Base-by-base conservation (phyloP, 2,888 invertebrate genomes). In the Drosophila kambysellisi region DNA sequence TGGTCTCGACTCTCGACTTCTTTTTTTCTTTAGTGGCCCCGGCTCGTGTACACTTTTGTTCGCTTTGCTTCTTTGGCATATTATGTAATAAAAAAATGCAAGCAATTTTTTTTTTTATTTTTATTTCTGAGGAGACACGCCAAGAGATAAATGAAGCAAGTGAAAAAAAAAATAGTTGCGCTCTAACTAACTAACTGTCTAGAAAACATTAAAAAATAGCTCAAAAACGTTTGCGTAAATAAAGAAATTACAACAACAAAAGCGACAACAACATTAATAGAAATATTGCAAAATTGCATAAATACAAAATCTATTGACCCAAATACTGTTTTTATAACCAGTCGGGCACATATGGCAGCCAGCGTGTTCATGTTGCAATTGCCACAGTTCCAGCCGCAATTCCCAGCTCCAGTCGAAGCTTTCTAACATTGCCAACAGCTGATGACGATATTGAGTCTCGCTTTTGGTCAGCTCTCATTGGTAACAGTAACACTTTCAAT, bases 281-380 rank as follows among this genome's bases (percentile, higher is more conserved):
- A 43, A 59, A 74, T 60, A 76, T 80, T 80, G 56, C 78, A 59
- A 89, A 85, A 86, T 88, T 81, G 75, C 67, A 76, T 74, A 82
- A 86, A 86, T 84, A 85, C 88, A 76, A 84, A 89, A 88, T 81
- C 82, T 88, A 86, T 86, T 86, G 85, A 86, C 85, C 85, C 63
- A 86, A 86, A 86, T 86, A 74, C 74, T 59, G 60, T 82, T 82
- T 25, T 80, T 88, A 89, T 89, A 86, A 85, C 86, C 86, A 82
- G 88, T 84, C 73, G 52, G 75, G 72, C 88, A 76, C 76, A 89
- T 81, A 88, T 81, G 89, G 89, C 85, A 87, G 76, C 82, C 79
- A 74, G 60, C 79, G 51, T 25, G 67, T 64, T 68, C 69, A 72
- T 81, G 83, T 85, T 75, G 83, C 83, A 81, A 83, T 48, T 73